Evolutionary conservation across 2,888 invertebrate species (phyloP), one percentile per base, ranked within the genome.

Genomic region (Andricus curvator): DNA sequence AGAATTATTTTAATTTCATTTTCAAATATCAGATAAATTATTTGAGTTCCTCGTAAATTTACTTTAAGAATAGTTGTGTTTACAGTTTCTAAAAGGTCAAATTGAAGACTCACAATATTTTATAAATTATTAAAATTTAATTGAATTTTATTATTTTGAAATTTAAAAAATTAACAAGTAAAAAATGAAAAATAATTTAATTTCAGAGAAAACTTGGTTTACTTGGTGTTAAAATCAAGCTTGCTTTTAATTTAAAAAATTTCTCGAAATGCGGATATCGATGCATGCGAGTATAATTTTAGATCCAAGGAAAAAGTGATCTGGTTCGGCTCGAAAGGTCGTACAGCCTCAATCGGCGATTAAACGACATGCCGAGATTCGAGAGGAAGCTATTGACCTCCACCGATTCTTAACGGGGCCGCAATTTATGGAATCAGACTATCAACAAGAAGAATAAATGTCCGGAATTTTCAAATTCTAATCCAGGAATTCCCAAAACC

Each of bases 341-440:
- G 33, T 68, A 33, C 22, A 20, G 29, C 68, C n/a, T 37, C 20
- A 68, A 68, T 17, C 44, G 41, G 29, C 20, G 20, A 68, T 66
- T 66, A n/a, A 37, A 66, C 29, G 29, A 41, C 11, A 66, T n/a
- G n/a, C 29, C 29, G 9, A 33, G 67, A 66, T 41, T n/a, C 11
- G n/a, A 66, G 67, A 66, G 67, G 67, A 66, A 66, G 67, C 67
- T 66, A 66, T 66, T 66, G 67, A 29, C 67, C 67, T 66, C 67
- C 67, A 41, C 9, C 67, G 33, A 66, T 41, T 66, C 37, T 66
- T 66, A 41, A 37, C 29, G 29, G 37, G 60, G 60, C 22, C 22
- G 22, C 60, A 13, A 64, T 25, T 29, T 64, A 25, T 64, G 15
- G 8, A 64, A 17, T 29, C 25, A 64, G 13, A 29, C 6, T 64